Evolutionary conservation across 2,797 vertebrate genomes (phyloP), one percentile per base, ranked within the genome.

Genomic region (Cyclopterus lumpus): DNA sequence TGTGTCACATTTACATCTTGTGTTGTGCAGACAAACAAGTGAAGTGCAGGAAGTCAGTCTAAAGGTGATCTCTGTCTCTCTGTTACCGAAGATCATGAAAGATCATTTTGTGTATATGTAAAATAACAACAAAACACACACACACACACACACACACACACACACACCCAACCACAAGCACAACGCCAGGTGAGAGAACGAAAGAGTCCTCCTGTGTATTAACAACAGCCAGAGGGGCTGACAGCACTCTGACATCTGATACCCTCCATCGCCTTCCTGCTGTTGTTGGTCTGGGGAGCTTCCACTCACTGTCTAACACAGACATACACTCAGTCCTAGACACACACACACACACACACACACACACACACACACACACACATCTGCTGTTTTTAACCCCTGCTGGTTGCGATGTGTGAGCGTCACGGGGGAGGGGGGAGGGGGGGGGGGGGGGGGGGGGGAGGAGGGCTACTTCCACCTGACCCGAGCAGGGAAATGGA

Each of bases 331-430:
- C 26, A 28, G n/a, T n/a, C 26, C 28, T 26, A 28, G 2, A 77
- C 75, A 80, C 79, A 86, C 86, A 85, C 60, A 82, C 81, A 79
- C 82, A 78, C 62, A 79, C 69, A n/a, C 60, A 81, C 80, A 79
- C 83, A 78, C 79, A 77, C 75, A 80, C 79, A 86, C 86, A 85
- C 60, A 82, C 81, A 79, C 82, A 78, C 62, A 79, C 69, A 93
- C 93, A 94, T 93, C 93, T 93, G 92, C 88, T 88, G 91, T 88
- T 90, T 89, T 91, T 90, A 93, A 91, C 88, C 84, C 89, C 90
- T 84, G 73, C 82, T 87, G 85, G 51, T 79, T 83, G 42, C 49
- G 53, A 77, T n/a, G 70, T 77, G 71, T 72, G 69, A 72, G 71
- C 34, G 3, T 62, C 67, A 71, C 2, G 5, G 59, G 55, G 22